Evolutionary conservation across 2,888 invertebrate genomes (phyloP).

Genomic region (Drosophila merina): DNA sequence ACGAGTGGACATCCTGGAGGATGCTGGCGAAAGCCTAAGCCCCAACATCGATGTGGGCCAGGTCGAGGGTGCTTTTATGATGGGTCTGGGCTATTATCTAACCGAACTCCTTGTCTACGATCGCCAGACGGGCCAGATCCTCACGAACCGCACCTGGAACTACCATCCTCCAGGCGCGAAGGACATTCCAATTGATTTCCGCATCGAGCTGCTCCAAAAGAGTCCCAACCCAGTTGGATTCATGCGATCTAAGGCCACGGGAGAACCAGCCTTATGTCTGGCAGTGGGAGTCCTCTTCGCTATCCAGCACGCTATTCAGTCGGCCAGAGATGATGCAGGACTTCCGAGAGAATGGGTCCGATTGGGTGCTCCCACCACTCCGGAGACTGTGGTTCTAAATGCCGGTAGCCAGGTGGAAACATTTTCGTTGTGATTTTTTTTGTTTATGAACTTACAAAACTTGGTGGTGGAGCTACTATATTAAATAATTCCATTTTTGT

Average conservation of each 20-base stretch:
- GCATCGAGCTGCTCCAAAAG: slow-evolving; percentile 87
- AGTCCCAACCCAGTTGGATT: slow-evolving; percentile 86
- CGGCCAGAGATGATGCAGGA: slow-evolving; percentile 88
- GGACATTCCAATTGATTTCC: slow-evolving; percentile 91
- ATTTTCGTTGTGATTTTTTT: slow-evolving; percentile 44
- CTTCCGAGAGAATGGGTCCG: slow-evolving; percentile 78
- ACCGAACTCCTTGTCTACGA: slow-evolving; percentile 89
- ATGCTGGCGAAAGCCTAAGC: slow-evolving; percentile 89
- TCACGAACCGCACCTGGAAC: slow-evolving; percentile 92
- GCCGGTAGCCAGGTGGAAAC: slow-evolving; percentile 60
- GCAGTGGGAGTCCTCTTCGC: slow-evolving; percentile 87
- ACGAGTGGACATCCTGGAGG: slow-evolving; percentile 90
- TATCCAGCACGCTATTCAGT: slow-evolving; percentile 88
- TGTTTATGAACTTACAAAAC: neutral
- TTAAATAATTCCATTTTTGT: neutral
- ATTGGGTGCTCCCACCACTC: slow-evolving; percentile 81
- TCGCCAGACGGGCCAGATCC: slow-evolving; percentile 87
- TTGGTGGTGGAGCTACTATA: neutral
- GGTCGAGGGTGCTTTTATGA: slow-evolving; percentile 91
- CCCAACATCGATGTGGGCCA: slow-evolving; percentile 90
- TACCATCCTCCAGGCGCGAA: slow-evolving; percentile 91
- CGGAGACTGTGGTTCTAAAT: slow-evolving; percentile 75
- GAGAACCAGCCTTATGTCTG: slow-evolving; percentile 87
- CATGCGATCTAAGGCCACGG: slow-evolving; percentile 89
- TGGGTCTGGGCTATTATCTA: slow-evolving; percentile 92